Conservation (phyloP, 37 sponge, comb jelly and placozoan genomes). For the Oopsacas minuta region DNA sequence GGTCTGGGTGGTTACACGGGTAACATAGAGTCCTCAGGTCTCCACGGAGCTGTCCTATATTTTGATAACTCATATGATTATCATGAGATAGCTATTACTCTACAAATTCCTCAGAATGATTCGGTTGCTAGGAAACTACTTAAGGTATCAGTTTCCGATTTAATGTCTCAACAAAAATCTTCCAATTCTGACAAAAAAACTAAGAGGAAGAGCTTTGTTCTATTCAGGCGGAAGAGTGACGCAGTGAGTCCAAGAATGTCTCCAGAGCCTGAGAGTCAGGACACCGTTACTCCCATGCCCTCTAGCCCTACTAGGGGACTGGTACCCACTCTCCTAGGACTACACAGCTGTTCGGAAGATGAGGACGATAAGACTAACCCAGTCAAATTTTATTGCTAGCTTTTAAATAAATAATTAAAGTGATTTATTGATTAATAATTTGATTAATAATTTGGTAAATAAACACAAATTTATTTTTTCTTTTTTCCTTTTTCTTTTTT, state of each 20-base stretch:
- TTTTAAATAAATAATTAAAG: background rate
- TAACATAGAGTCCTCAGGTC: slow-evolving; percentile 50
- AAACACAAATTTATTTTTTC: background rate
- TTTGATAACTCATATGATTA: slow-evolving; percentile 54
- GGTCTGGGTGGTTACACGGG: slow-evolving; percentile 60
- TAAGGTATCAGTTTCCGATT: background rate
- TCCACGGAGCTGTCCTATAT: slow-evolving; percentile 80
- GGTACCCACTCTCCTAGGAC: background rate
- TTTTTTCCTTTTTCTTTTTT: background rate
- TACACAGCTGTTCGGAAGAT: background rate
- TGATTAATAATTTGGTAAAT: background rate
- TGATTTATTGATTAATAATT: background rate
- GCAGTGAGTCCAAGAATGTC: background rate
- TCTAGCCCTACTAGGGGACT: background rate
- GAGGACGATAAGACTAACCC: background rate
- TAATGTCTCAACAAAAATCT: background rate
- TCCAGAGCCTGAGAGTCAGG: background rate
- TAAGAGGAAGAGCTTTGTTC: background rate
- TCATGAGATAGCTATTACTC: slow-evolving; percentile 55
- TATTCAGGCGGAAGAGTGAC: background rate
- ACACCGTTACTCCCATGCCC: background rate
- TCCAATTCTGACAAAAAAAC: background rate
- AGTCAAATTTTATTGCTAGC: background rate
- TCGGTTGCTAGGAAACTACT: slow-evolving; percentile 27
- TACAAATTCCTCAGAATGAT: slow-evolving; percentile 49